Percentiles rank a stretch among this genome's conserved stretches.
Evolutionary conservation across 2,888 invertebrate genomes (phyloP).

Genomic region (Drosophila longiperda): DNA sequence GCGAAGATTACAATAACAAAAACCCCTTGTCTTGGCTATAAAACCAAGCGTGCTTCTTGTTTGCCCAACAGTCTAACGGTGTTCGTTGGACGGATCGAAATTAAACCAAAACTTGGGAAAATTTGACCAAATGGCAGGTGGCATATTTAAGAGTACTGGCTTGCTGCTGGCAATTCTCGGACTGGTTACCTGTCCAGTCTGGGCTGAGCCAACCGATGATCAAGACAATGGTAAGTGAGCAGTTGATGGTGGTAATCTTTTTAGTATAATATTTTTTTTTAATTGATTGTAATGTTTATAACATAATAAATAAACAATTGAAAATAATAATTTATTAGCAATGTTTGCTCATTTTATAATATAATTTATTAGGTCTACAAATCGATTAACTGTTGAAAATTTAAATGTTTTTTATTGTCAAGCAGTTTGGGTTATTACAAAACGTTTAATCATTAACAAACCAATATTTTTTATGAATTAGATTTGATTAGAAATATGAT

Average conservation of each 20-base stretch:
- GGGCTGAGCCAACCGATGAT: slow-evolving; percentile 54
- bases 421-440: not conserved
- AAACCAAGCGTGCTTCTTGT: slow-evolving; percentile 39
- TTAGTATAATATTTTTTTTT: not conserved
- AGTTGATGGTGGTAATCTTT: too few species aligned
- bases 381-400: not conserved
- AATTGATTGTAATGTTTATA: not conserved
- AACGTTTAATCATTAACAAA: not conserved
- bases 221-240: slow-evolving; percentile 59
- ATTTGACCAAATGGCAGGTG: slow-evolving; percentile 22
- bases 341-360: too few species aligned
- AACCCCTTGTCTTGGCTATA: slow-evolving; percentile 48
- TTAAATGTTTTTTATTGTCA: not conserved
- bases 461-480: not conserved
- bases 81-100: slow-evolving; percentile 23
- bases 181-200: slow-evolving; percentile 24
- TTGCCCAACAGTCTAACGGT: slow-evolving; percentile 48
- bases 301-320: not conserved
- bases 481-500: not conserved
- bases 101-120: not conserved
- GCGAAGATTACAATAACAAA: slow-evolving; percentile 19
- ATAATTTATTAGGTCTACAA: not conserved
- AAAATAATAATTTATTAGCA: too few species aligned
- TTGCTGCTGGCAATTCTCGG: slow-evolving; percentile 35
- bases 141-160: slow-evolving; percentile 14